Percentiles rank a stretch among this genome's conserved stretches.
Evolutionary conservation across 2,113 vertebrate genomes (phyloP).

Genomic region (Notarius quadriscutis): DNA sequence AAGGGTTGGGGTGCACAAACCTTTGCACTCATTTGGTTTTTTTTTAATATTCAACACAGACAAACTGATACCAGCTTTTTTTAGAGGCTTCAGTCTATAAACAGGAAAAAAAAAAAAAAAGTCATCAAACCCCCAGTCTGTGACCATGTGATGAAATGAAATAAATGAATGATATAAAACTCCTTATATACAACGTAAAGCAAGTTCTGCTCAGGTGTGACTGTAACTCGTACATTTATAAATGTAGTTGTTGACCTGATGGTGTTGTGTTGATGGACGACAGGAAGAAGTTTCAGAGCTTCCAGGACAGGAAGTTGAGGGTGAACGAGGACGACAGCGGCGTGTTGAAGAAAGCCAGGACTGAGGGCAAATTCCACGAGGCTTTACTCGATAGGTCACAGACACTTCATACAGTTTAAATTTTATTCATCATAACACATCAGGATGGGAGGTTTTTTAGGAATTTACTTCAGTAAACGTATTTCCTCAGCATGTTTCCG

Average conservation of each 20-base stretch:
- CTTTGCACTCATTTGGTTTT: too few species aligned
- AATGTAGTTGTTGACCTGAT: neutral
- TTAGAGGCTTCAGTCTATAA: too few species aligned
- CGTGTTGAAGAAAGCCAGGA: slow-evolving; percentile 85
- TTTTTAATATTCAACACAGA: too few species aligned
- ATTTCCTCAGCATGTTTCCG: neutral
- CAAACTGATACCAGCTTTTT: too few species aligned
- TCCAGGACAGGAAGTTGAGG: slow-evolving; percentile 92
- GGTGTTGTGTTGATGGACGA: slow-evolving; percentile 3
- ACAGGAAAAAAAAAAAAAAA: too few species aligned
- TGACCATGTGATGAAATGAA: too few species aligned
- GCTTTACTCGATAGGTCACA: slow-evolving; percentile 88
- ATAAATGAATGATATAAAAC: too few species aligned
- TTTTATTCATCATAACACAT: too few species aligned
- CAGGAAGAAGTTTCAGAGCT: slow-evolving; percentile 98
- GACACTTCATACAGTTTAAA: neutral
- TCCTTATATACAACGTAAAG: neutral
- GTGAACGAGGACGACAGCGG: slow-evolving; percentile 85
- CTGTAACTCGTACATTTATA: neutral
- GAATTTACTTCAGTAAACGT: neutral
- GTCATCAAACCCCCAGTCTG: too few species aligned
- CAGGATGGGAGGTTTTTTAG: too few species aligned
- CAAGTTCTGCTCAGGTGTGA: neutral
- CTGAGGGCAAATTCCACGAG: slow-evolving; percentile 93
- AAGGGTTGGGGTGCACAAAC: too few species aligned